Conservation (phyloP, 2,888 invertebrate genomes). For the Nasonovia ribisnigri region DNA sequence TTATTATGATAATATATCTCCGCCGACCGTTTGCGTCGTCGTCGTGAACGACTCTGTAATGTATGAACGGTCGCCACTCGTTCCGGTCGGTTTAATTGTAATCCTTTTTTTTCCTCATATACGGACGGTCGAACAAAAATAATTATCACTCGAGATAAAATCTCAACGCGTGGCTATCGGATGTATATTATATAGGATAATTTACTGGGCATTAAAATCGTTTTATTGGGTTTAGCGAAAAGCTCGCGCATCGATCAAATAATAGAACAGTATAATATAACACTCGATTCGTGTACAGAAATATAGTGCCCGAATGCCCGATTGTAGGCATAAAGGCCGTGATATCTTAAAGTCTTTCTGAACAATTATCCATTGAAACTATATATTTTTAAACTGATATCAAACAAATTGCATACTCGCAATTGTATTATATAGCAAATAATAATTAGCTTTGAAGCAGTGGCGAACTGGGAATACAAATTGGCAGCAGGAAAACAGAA, state of each 20-base stretch:
- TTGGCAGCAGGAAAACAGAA: too few species aligned
- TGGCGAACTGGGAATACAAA: too few species aligned
- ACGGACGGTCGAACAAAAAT: slow-evolving; percentile 8
- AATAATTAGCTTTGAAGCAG: neutral
- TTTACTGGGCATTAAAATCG: neutral
- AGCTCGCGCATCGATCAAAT: neutral
- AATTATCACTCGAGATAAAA: slow-evolving; percentile 15
- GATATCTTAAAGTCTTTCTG: neutral
- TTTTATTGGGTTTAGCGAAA: neutral
- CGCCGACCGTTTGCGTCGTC: neutral
- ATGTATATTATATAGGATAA: neutral
- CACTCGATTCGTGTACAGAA: neutral
- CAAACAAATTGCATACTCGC: neutral
- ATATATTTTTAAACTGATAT: neutral
- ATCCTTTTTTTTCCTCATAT: neutral
- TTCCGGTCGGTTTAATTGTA: slow-evolving; percentile 18
- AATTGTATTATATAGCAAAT: neutral
- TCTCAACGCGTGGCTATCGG: neutral
- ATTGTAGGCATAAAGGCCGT: neutral
- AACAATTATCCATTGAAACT: neutral
- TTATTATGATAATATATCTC: slow-evolving; percentile 11
- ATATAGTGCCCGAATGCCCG: neutral
- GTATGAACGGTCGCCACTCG: neutral
- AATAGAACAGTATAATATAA: neutral
- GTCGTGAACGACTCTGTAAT: neutral